Percentiles rank a stretch among this genome's conserved stretches.
phyloP scores from a whole-genome alignment of 2,113 vertebrate species.

The Ailuropoda melanoleuca region DNA sequence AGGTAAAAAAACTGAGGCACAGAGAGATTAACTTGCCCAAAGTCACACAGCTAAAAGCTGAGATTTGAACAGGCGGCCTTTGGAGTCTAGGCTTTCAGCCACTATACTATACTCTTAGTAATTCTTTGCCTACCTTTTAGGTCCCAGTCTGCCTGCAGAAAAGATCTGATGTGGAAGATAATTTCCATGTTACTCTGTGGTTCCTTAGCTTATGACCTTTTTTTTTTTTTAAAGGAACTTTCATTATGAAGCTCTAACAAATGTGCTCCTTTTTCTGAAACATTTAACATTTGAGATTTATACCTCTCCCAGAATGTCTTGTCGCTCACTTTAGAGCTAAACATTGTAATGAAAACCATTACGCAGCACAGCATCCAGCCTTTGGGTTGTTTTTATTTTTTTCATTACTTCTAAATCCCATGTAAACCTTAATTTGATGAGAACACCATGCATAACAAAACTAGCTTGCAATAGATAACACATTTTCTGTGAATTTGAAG shows the following conservation, averaged over 20 bases:
- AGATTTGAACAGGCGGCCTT: not conserved
- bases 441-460: not conserved
- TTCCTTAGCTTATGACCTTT: not conserved
- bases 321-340: not conserved
- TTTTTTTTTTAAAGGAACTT: not conserved
- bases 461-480: not conserved
- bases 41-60: not conserved
- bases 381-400: not conserved
- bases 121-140: not conserved
- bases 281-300: not conserved
- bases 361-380: not conserved
- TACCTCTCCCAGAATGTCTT: not conserved
- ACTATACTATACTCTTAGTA: not conserved
- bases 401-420: not conserved
- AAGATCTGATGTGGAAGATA: not conserved
- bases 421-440: not conserved
- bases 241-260: constrained; percentile 3
- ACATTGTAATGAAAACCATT: not conserved
- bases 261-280: not conserved
- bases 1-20: not conserved
- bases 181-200: not conserved
- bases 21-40: not conserved
- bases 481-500: not conserved
- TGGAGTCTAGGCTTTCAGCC: not conserved
- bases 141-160: not conserved